phyloP scores from a whole-genome alignment of 2,888 invertebrate species.

The Drosophila histrio region DNA sequence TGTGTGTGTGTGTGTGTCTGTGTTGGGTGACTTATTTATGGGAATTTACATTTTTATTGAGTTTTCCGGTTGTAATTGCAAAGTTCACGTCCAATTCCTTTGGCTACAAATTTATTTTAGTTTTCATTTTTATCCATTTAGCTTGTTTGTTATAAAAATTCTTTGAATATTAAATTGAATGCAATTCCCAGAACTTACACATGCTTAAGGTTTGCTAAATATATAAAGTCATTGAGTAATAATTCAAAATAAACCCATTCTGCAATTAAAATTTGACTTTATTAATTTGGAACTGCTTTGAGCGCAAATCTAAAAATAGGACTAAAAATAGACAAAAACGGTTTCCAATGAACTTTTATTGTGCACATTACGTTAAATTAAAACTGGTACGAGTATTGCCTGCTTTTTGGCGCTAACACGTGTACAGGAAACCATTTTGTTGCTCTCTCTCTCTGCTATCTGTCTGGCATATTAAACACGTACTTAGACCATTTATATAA shows the following conservation, averaged over 20 bases:
- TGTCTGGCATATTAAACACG: slow-evolving; percentile 70
- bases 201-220: not conserved
- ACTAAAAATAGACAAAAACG: slow-evolving; percentile 19
- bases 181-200: too few relatives aligned
- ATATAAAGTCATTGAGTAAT: not conserved
- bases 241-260: not conserved
- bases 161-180: not conserved
- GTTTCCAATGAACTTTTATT: slow-evolving; percentile 46
- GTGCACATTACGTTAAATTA: slow-evolving; percentile 47
- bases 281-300: slow-evolving; percentile 29
- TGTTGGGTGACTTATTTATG: slow-evolving; percentile 45
- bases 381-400: slow-evolving; percentile 43
- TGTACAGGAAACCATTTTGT: slow-evolving; percentile 57
- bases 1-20: slow-evolving; percentile 1
- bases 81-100: slow-evolving; percentile 21
- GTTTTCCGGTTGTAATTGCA: slow-evolving; percentile 40
- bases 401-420: slow-evolving; percentile 56
- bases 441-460: slow-evolving; percentile 44
- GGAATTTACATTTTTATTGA: slow-evolving; percentile 53
- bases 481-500: slow-evolving; percentile 68
- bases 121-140: not conserved
- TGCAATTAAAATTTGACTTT: not conserved
- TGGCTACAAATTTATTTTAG: slow-evolving; percentile 8
- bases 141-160: not conserved
- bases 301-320: slow-evolving; percentile 10